A percentile compares a stretch with the other conserved stretches of the same genome.
These are phyloP conservation scores for Trachurus trachurus DNA, from an alignment of 2,797 vertebrate genomes.

Conservation along the genomic window DNA sequence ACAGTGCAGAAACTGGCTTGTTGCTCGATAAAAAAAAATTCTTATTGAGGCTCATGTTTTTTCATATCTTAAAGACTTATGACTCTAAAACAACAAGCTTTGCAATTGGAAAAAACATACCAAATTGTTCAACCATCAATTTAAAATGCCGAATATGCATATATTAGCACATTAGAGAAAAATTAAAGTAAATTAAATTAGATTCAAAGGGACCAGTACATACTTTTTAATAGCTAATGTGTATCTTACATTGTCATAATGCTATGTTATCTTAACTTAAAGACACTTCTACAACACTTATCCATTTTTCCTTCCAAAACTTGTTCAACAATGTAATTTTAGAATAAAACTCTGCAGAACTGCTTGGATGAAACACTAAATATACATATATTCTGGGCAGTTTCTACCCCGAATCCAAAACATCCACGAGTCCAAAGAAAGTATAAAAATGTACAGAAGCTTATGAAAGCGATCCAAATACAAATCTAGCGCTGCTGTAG, in stretches of 20 bases:
- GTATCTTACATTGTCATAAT: too few species aligned
- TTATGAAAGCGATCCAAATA: background rate
- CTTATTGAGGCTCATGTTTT: background rate
- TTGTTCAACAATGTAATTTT: background rate
- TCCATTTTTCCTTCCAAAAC: too few species aligned
- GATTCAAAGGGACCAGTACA: too few species aligned
- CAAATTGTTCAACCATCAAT: background rate
- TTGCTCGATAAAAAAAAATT: constrained; percentile 24
- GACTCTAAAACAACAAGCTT: too few species aligned
- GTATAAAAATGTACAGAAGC: background rate
- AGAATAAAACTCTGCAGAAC: background rate
- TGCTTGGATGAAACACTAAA: background rate
- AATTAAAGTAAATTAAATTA: too few species aligned
- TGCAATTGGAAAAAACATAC: too few species aligned
- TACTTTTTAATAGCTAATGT: too few species aligned
- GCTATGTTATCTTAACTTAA: too few species aligned
- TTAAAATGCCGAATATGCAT: background rate
- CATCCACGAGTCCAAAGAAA: too few species aligned
- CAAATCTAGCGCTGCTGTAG: background rate
- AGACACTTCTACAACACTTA: too few species aligned
- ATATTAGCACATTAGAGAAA: too few species aligned
- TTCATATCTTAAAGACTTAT: too few species aligned
- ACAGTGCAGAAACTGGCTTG: constrained; percentile 1
- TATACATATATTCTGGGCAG: background rate
- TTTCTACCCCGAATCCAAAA: background rate